These are phyloP conservation scores for Sycophila sp. DNA, from an alignment of 1,140 invertebrate species.

Conservation along the genomic window DNA sequence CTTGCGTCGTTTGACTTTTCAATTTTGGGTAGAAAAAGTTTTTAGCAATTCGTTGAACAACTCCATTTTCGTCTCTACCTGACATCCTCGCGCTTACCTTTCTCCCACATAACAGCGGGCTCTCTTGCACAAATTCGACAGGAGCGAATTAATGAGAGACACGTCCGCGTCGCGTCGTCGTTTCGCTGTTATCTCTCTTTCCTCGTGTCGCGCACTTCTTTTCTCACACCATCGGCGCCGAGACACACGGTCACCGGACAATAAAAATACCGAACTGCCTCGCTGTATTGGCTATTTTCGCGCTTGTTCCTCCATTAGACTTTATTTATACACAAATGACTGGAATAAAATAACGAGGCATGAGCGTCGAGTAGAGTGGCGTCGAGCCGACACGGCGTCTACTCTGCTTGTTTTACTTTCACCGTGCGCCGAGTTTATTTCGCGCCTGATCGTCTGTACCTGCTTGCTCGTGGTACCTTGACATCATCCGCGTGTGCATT, in stretches of 20 bases:
- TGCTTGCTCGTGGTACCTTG: constrained; percentile 6
- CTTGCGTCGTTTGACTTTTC: neutral
- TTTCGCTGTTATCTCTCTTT: constrained; percentile 1
- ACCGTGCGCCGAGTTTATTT: too few relatives aligned
- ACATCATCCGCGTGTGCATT: constrained; percentile 13
- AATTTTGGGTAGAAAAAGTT: too few relatives aligned
- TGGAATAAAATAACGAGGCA: constrained; percentile 31
- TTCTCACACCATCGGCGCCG: constrained; percentile 28
- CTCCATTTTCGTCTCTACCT: neutral
- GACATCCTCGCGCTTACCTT: neutral
- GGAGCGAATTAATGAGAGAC: constrained; percentile 17
- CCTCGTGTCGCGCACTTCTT: neutral
- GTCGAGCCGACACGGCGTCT: constrained; percentile 28
- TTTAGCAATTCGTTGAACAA: too few relatives aligned
- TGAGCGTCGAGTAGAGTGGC: too few relatives aligned
- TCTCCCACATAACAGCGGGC: neutral
- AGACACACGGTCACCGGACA: too few relatives aligned
- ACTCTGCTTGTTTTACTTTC: constrained; percentile 12
- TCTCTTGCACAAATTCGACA: neutral
- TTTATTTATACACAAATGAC: constrained; percentile 36
- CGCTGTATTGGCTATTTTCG: neutral
- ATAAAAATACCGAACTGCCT: constrained; percentile 26
- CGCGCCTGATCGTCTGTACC: too few relatives aligned
- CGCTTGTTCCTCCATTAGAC: constrained; percentile 34
- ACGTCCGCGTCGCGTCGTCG: neutral